These are phyloP conservation scores for Chlamydotis undulata DNA, from an alignment of 2,113 vertebrate species.

Conservation along the genomic window DNA sequence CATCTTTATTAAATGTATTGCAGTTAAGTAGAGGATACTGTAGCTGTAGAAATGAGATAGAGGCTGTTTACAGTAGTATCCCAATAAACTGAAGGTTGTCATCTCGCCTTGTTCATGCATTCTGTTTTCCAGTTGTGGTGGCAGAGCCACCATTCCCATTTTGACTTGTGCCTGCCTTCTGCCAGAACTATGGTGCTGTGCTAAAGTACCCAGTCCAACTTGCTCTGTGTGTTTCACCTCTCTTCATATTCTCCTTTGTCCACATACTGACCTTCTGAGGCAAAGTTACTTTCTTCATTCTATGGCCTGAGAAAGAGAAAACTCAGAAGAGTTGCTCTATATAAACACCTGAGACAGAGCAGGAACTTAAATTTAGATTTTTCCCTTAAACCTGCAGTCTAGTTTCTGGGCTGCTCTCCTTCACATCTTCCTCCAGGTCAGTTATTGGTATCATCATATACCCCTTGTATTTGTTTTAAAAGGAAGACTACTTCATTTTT, in stretches of 20 bases:
- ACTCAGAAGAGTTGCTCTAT: background rate
- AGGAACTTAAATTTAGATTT: background rate
- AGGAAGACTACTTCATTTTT: background rate
- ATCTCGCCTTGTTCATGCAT: background rate
- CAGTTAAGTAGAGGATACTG: conserved; percentile 25
- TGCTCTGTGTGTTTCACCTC: background rate
- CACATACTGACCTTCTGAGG: background rate
- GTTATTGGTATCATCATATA: background rate
- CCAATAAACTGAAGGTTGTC: background rate
- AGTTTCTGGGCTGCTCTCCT: background rate
- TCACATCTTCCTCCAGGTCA: background rate
- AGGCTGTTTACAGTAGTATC: background rate
- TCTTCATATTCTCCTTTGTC: background rate
- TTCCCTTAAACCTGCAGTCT: background rate
- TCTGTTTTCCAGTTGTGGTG: background rate
- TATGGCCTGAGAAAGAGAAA: background rate
- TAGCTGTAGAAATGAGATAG: background rate
- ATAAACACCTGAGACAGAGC: background rate
- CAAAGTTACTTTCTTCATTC: background rate
- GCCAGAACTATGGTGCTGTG: background rate
- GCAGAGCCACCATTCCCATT: background rate
- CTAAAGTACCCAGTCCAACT: background rate
- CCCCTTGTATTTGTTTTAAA: background rate
- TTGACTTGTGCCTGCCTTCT: background rate
- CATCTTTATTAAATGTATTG: conserved; percentile 52